These are phyloP conservation scores for Polia nebulosa DNA, from an alignment of 2,888 invertebrate species.

Conservation along the genomic window DNA sequence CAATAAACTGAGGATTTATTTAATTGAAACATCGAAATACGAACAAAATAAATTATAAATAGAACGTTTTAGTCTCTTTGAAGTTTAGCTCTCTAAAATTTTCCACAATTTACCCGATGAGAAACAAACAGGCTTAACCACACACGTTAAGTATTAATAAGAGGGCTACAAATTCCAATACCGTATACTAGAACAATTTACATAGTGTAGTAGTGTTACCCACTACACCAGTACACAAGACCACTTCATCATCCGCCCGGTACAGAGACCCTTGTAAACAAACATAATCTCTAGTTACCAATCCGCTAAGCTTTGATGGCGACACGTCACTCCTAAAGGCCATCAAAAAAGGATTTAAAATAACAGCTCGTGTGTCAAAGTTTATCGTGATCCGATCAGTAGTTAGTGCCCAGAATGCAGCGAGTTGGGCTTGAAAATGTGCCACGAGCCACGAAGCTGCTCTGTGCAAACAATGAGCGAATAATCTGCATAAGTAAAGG, in stretches of 20 bases:
- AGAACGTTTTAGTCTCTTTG: neutral
- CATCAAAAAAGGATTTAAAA: conserved; percentile 61
- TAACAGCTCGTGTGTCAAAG: conserved; percentile 53
- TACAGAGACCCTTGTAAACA: conserved; percentile 31
- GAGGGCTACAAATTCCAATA: neutral
- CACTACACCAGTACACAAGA: conserved; percentile 14
- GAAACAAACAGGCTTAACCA: neutral
- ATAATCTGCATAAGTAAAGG: conserved; percentile 20
- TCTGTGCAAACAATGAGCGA: neutral
- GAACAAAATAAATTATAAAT: too few relatives aligned
- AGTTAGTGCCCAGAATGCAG: conserved; percentile 31
- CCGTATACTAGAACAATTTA: conserved; percentile 11
- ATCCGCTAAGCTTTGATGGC: conserved; percentile 38
- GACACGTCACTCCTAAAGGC: conserved; percentile 40
- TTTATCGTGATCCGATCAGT: conserved; percentile 51
- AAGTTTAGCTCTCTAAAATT: conserved; percentile 4
- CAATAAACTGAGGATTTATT: conserved; percentile 14
- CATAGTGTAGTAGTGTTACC: conserved; percentile 4
- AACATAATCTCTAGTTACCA: conserved; percentile 51
- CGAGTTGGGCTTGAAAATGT: conserved; percentile 28
- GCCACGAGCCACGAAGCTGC: conserved; percentile 20
- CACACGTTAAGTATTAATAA: conserved; percentile 9
- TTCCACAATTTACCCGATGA: neutral
- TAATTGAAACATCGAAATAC: conserved; percentile 8
- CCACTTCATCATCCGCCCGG: conserved; percentile 15